Percentiles rank a stretch among this genome's conserved stretches.
Evolutionary conservation across 2,113 vertebrate genomes (phyloP).

Genomic region (Rhinopomastus cyanomelas): DNA sequence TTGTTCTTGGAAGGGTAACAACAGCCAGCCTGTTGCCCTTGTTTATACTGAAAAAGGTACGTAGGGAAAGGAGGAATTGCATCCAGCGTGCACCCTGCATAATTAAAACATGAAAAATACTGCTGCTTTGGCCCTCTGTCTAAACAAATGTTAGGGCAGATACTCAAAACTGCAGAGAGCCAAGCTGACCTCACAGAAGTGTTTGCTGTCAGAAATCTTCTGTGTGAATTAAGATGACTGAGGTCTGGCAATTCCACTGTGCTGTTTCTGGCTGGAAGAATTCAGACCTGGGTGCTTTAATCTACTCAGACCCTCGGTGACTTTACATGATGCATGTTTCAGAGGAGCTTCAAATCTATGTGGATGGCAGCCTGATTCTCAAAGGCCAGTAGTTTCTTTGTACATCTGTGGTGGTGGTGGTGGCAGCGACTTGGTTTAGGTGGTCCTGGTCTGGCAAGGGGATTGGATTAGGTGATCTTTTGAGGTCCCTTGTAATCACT

Average conservation of each 20-base stretch:
- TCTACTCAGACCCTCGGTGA: background rate
- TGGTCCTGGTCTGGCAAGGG: too few relatives aligned
- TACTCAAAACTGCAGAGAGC: slow-evolving; percentile 3
- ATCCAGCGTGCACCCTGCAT: background rate
- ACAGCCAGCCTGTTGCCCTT: slow-evolving; percentile 56
- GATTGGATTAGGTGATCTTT: too few relatives aligned
- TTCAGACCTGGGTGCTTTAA: background rate
- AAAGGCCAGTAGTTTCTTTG: background rate
- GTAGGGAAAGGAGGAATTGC: slow-evolving; percentile 8
- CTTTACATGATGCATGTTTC: background rate
- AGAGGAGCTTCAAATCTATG: background rate
- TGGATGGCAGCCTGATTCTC: background rate
- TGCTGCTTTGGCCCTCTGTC: slow-evolving; percentile 55
- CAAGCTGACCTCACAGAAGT: background rate
- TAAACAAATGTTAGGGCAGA: slow-evolving; percentile 42
- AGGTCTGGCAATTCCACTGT: background rate
- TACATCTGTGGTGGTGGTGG: background rate
- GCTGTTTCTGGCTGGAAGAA: background rate
- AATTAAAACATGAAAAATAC: slow-evolving; percentile 58
- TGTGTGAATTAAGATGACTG: background rate
- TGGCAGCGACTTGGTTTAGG: too few relatives aligned
- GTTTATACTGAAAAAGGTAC: slow-evolving; percentile 60
- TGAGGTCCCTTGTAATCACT: too few relatives aligned
- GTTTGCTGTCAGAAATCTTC: slow-evolving; percentile 3
- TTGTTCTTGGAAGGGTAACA: slow-evolving; percentile 60